Evolutionary conservation across 2,113 vertebrate species (phyloP).

Genomic region (Brachirus orientalis): DNA sequence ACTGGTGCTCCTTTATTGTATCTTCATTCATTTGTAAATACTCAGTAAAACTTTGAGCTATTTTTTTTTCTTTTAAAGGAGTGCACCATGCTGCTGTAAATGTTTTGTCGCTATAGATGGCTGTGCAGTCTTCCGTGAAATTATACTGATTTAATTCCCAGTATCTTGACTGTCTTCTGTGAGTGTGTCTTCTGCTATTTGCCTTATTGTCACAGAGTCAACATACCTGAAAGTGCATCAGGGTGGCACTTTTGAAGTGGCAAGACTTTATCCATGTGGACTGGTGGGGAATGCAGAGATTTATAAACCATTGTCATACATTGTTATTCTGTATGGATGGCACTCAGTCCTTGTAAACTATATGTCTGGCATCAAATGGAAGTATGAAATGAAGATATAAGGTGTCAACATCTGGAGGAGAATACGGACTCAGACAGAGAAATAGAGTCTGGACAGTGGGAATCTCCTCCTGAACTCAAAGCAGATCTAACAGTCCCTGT

Average conservation of each 20-base stretch:
- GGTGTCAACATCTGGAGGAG: conserved; percentile 20
- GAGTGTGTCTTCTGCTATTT: too few species aligned
- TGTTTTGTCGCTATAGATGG: background rate
- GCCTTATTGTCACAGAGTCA: background rate
- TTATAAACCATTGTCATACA: too few species aligned
- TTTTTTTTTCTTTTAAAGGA: too few species aligned
- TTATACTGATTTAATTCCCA: background rate
- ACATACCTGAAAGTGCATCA: background rate
- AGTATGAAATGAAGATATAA: conserved; percentile 14
- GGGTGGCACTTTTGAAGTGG: too few species aligned
- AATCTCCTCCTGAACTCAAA: conserved; percentile 66
- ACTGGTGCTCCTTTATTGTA: too few species aligned
- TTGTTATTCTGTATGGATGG: too few species aligned
- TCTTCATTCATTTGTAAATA: too few species aligned
- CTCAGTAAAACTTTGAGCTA: too few species aligned
- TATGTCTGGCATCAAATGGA: background rate
- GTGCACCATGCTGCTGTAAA: background rate
- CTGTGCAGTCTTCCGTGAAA: background rate
- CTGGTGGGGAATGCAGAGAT: too few species aligned
- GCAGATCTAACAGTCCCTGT: conserved; percentile 58
- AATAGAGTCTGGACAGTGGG: conserved; percentile 63
- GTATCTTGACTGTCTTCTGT: too few species aligned
- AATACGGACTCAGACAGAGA: conserved; percentile 46
- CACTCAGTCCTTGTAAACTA: too few species aligned
- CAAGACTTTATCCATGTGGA: too few species aligned